Conservation (phyloP, 2,113 vertebrate species). For the Sula dactylatra region DNA sequence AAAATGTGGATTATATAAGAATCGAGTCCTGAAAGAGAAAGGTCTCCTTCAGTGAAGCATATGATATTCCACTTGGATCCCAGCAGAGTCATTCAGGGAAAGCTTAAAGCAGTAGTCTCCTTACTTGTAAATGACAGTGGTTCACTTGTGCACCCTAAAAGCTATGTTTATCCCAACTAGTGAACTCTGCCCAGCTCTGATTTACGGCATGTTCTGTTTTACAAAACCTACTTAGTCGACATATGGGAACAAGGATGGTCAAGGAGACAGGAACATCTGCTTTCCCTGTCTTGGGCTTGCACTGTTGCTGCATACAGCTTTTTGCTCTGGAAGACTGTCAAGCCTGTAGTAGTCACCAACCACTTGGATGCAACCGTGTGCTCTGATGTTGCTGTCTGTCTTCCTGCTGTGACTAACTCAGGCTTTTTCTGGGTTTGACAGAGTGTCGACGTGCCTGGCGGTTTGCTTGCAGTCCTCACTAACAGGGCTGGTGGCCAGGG, state of each 20-base stretch:
- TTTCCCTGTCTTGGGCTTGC: conserved; percentile 28
- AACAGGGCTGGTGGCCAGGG: background rate
- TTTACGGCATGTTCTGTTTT: background rate
- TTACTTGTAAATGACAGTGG: background rate
- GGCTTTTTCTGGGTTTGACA: conserved; percentile 23
- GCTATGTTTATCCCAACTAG: background rate
- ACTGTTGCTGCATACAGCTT: background rate
- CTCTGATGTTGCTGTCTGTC: conserved; percentile 21
- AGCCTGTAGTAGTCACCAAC: conserved; percentile 25
- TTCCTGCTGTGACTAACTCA: background rate
- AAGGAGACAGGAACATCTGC: background rate
- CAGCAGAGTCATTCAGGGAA: background rate
- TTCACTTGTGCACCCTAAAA: background rate
- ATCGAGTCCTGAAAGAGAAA: background rate
- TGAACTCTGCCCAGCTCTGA: background rate
- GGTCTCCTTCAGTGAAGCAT: background rate
- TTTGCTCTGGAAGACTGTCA: conserved; percentile 3
- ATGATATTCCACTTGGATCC: background rate
- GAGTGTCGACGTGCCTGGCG: background rate
- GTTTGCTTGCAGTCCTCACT: background rate
- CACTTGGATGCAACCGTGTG: background rate
- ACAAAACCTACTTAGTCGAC: background rate
- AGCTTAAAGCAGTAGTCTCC: background rate
- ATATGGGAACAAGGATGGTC: background rate
- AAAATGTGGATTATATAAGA: background rate